phyloP scores from a whole-genome alignment of 2,113 vertebrate species.

The Oceanodroma tethys region DNA sequence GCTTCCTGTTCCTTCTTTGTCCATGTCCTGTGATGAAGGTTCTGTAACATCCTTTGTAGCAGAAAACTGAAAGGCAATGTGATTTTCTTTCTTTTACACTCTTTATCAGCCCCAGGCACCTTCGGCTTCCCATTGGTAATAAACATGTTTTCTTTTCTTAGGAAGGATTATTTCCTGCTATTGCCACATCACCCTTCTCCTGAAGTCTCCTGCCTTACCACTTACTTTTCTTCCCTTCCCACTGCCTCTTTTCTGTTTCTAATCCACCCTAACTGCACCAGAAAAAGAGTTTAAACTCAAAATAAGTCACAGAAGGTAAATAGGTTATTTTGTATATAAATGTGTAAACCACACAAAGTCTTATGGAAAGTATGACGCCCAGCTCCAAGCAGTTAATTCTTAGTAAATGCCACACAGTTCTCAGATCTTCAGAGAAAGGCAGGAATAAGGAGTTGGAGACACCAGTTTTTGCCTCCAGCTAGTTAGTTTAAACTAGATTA shows the following conservation, averaged over 20 bases:
- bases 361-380: background rate
- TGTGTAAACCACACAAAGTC: background rate
- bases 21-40: background rate
- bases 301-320: background rate
- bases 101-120: background rate
- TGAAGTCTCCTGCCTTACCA: background rate
- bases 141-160: background rate
- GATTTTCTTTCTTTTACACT: background rate
- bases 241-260: background rate
- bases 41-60: background rate
- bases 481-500: background rate
- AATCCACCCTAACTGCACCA: background rate
- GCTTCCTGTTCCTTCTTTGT: background rate
- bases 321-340: background rate
- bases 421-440: background rate
- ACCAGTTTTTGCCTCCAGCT: background rate
- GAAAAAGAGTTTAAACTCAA: background rate
- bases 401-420: background rate
- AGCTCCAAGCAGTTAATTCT: background rate
- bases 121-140: background rate
- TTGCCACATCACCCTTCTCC: background rate
- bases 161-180: background rate
- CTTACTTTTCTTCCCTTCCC: background rate
- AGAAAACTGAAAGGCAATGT: background rate
- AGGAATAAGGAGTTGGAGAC: background rate